A percentile compares a stretch with the other conserved stretches of the same genome.
phyloP scores from a whole-genome alignment of 2,113 vertebrate species.

The Silurus asotus region DNA sequence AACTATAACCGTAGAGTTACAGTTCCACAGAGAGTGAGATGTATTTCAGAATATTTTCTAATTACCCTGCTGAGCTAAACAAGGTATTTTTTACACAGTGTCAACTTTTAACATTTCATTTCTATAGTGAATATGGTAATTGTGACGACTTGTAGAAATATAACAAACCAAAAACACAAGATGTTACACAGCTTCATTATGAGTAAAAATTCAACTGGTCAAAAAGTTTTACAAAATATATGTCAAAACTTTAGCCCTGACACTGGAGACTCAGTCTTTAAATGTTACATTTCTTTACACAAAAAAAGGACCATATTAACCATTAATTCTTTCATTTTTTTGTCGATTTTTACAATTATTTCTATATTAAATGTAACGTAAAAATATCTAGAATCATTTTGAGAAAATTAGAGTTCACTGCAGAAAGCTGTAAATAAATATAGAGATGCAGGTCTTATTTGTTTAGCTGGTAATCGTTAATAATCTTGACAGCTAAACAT shows the following conservation, averaged over 20 bases:
- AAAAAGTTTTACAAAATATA: not conserved
- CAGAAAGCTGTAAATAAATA: not conserved
- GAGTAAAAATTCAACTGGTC: not conserved
- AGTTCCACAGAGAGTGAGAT: no score
- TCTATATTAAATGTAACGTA: not conserved
- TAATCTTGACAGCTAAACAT: not conserved
- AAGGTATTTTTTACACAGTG: no score
- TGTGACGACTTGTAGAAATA: no score
- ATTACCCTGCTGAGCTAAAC: no score
- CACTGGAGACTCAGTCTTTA: not conserved
- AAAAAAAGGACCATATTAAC: not conserved
- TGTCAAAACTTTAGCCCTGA: not conserved
- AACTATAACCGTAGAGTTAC: no score
- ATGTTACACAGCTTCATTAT: no score
- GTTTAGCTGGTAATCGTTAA: not conserved
- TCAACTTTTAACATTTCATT: no score
- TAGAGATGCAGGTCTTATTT: not conserved
- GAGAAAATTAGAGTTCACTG: not conserved
- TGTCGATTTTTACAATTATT: not conserved
- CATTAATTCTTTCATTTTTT: not conserved
- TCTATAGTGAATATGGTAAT: no score
- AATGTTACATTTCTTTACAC: not conserved
- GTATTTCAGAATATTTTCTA: no score
- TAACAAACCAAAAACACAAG: no score
- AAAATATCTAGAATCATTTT: not conserved